A percentile compares a stretch with the other conserved stretches of the same genome.
phyloP scores from a whole-genome alignment of 2,888 invertebrate species.

The Altica lythri region DNA sequence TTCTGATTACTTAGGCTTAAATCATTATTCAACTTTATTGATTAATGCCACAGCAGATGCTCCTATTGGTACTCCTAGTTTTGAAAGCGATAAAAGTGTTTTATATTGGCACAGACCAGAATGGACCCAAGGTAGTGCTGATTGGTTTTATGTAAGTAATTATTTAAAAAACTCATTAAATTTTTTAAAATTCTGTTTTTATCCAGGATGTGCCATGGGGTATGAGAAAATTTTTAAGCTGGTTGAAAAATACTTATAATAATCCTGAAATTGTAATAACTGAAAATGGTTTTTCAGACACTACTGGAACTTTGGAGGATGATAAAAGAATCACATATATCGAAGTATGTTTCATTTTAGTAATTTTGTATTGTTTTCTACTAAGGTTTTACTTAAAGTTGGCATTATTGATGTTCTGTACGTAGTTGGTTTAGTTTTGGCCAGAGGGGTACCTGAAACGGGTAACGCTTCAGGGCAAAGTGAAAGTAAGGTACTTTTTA shows the following conservation, averaged over 20 bases:
- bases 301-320: constrained; percentile 36
- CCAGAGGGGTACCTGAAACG: too few relatives aligned
- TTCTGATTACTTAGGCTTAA: constrained; percentile 75
- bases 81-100: constrained; percentile 52
- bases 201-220: constrained; percentile 41
- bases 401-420: too few relatives aligned
- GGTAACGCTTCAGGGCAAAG: too few relatives aligned
- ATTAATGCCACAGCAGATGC: constrained; percentile 44
- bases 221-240: constrained; percentile 35
- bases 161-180: too few relatives aligned
- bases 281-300: constrained; percentile 39
- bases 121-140: constrained; percentile 36
- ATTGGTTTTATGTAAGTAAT: constrained; percentile 51
- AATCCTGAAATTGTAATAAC: constrained; percentile 41
- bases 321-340: constrained; percentile 47
- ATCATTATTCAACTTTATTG: constrained; percentile 70
- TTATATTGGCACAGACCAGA: constrained; percentile 54
- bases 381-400: too few relatives aligned
- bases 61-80: constrained; percentile 28
- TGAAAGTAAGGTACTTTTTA: too few relatives aligned
- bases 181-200: too few relatives aligned
- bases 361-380: too few relatives aligned
- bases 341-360: constrained; percentile 33
- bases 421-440: too few relatives aligned
- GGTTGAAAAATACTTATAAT: constrained; percentile 37